Conservation (phyloP, 1,140 invertebrate species). For the Papilio polytes region DNA sequence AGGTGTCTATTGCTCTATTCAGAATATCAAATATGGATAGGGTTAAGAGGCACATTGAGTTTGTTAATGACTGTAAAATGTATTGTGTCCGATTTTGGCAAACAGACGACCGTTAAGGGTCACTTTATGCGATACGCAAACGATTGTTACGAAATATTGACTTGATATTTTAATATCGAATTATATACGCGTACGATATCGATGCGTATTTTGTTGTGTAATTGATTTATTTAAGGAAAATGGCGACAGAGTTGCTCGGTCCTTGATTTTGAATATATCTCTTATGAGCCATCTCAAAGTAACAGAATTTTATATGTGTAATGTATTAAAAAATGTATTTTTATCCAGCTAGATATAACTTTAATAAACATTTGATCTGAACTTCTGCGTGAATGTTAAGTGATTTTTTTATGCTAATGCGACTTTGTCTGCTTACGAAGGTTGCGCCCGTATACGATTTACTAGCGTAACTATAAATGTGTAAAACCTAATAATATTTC, state of each 20-base stretch:
- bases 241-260: neutral
- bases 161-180: neutral
- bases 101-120: slow-evolving; percentile 61
- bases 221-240: slow-evolving; percentile 28
- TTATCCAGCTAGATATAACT: neutral
- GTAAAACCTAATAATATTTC: slow-evolving; percentile 41
- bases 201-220: slow-evolving; percentile 8
- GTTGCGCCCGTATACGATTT: slow-evolving; percentile 47
- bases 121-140: slow-evolving; percentile 57
- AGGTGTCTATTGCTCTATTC: neutral
- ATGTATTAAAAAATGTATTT: neutral
- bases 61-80: slow-evolving; percentile 17
- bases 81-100: slow-evolving; percentile 51
- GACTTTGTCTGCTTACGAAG: slow-evolving; percentile 45
- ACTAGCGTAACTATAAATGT: slow-evolving; percentile 40
- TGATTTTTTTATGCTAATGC: slow-evolving; percentile 49
- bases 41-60: neutral
- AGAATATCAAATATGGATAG: neutral
- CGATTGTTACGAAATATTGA: slow-evolving; percentile 42
- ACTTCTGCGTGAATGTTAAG: slow-evolving; percentile 32
- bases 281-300: too few relatives aligned
- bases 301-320: neutral
- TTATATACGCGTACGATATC: neutral
- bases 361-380: neutral
- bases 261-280: neutral